Percentiles rank a stretch among this genome's conserved stretches.
phyloP scores from a whole-genome alignment of 2,113 vertebrate genomes.

The Sciurus niger region DNA sequence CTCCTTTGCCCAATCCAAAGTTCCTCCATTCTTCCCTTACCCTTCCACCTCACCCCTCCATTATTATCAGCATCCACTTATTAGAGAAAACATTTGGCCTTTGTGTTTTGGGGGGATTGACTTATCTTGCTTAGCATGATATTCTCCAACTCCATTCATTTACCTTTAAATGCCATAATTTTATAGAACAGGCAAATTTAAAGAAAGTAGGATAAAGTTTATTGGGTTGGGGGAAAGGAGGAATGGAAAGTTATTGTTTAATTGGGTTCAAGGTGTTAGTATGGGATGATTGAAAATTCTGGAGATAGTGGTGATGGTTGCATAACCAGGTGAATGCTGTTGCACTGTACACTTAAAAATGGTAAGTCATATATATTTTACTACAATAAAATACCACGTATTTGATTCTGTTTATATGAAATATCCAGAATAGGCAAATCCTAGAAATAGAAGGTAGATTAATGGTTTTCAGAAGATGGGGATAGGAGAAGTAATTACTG shows the following conservation, averaged over 20 bases:
- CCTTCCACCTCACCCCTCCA: too few species aligned
- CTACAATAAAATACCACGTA: background rate
- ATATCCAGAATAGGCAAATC: constrained; percentile 10
- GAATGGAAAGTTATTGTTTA: background rate
- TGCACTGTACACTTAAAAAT: constrained; percentile 11
- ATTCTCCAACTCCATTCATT: too few species aligned
- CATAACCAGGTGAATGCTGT: background rate
- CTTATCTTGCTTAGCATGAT: too few species aligned
- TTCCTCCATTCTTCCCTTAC: too few species aligned
- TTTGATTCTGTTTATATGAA: background rate
- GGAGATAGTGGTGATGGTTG: background rate
- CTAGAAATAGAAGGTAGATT: constrained; percentile 25
- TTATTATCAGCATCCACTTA: too few species aligned
- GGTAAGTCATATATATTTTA: constrained; percentile 15
- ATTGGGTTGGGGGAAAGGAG: too few species aligned
- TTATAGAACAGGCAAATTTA: background rate
- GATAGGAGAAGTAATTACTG: background rate
- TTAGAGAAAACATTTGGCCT: too few species aligned
- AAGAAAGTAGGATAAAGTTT: constrained; percentile 33
- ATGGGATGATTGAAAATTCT: background rate
- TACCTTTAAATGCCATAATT: too few species aligned
- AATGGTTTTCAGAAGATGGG: background rate
- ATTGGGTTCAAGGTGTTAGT: background rate
- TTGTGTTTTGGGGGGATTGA: too few species aligned
- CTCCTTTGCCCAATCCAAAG: too few species aligned